Conservation (phyloP, 2,888 invertebrate species). For the Mythimna pallens region DNA sequence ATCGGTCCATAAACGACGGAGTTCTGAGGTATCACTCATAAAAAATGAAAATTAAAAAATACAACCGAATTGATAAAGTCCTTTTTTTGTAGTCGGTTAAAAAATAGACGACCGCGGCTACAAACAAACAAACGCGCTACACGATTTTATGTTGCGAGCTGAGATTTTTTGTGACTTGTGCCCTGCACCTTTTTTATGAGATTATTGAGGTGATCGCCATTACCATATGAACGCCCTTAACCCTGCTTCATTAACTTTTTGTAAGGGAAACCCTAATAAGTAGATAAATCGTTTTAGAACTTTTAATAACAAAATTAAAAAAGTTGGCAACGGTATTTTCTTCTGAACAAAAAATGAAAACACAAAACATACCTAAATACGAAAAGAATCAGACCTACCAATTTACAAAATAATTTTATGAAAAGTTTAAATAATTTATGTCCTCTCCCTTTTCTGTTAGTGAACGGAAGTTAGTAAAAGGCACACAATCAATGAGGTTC, state of each 20-base stretch:
- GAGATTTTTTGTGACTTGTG: not conserved
- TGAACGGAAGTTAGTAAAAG: slow-evolving; percentile 51
- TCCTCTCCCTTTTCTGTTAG: slow-evolving; percentile 5
- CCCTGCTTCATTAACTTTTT: not conserved
- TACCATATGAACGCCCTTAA: too few species aligned
- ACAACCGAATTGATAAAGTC: too few species aligned
- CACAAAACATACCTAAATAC: too few species aligned
- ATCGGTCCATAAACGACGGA: too few species aligned
- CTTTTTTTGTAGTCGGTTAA: not conserved
- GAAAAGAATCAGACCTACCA: not conserved
- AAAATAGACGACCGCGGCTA: not conserved
- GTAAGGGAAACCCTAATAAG: not conserved
- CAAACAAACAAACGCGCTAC: not conserved
- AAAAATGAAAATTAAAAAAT: too few species aligned
- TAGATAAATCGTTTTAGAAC: not conserved
- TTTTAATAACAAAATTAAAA: not conserved
- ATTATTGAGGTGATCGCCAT: too few species aligned
- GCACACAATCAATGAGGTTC: slow-evolving; percentile 35
- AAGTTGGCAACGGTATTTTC: slow-evolving; percentile 1
- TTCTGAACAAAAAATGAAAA: not conserved
- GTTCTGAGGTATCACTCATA: too few species aligned
- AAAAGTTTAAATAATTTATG: not conserved
- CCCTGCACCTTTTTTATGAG: too few species aligned
- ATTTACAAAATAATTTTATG: not conserved
- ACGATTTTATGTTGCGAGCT: not conserved